Evolutionary conservation across 2,113 vertebrate species (phyloP).

Genomic region (Anhinga anhinga): DNA sequence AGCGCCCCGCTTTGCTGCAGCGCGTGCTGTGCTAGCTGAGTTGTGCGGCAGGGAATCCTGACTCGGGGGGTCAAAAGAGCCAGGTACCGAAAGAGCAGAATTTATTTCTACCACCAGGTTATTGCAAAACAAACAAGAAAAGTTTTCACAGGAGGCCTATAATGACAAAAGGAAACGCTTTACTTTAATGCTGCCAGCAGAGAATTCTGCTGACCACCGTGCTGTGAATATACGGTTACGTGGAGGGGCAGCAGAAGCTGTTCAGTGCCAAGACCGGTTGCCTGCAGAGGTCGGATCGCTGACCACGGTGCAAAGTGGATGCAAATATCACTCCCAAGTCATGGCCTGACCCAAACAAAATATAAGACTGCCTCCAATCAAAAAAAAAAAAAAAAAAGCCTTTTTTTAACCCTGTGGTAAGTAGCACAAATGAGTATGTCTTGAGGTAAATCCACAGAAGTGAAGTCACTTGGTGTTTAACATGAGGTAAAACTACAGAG

Average conservation of each 20-base stretch:
- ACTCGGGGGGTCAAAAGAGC: neutral
- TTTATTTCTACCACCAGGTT: neutral
- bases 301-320: neutral
- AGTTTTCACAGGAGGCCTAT: neutral
- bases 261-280: neutral
- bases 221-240: accelerated
- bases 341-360: neutral
- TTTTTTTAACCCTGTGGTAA: neutral
- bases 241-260: neutral
- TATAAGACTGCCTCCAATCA: neutral
- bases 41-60: neutral
- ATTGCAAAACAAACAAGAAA: neutral
- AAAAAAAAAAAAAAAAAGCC: neutral
- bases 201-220: neutral
- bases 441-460: constrained; percentile 21
- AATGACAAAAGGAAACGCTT: neutral
- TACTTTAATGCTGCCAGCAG: neutral
- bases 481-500: neutral
- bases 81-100: neutral
- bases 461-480: neutral
- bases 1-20: neutral
- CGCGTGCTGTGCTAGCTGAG: neutral
- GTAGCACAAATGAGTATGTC: neutral
- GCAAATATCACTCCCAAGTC: neutral
- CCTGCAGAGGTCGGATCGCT: neutral